Base-by-base conservation (phyloP, 2,888 invertebrate genomes). In the Drosophila leonis region DNA sequence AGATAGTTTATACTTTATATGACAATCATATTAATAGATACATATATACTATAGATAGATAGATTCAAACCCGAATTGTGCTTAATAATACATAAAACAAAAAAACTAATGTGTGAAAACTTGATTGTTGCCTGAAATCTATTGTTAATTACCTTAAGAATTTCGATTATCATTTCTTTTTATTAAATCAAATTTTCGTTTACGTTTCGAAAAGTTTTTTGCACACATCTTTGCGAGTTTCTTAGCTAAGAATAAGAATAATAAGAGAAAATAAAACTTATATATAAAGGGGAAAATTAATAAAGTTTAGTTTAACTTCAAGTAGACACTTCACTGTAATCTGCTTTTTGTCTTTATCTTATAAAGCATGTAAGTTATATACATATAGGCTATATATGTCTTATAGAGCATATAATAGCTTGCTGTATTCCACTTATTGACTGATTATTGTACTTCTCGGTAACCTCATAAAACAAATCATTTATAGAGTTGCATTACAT, bases 101-200 rank as follows among this genome's bases (percentile, higher is more conserved):
- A 48, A 24, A 44, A 12, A 20, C 15, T 29, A 27, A 51, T 33
- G 33, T 51, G 51, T 20, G 51, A 51, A 51, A 33, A 51, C 0
- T 20, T 20, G 20, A 33, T 5, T 13, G 18, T 13, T 13, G 20
- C 5, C 18, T n/a, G 5, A 31, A 33, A 33, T 20, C 13, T 12
- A 18, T 33, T 51, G 51, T 33, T 51, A 51, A 51, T 51, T 51
- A 13, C 13, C 13, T 15, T 13, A 51, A 2, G 33, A 51, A 33
- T 51, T 51, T n/a, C 13, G 33, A 18, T 51, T 20, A 29, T 29
- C 29, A 29, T 33, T 51, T 49, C 7, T 12, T 29, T 48, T 48
- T 6, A 5, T 44, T 48, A 1, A 51, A 20, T 33, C 20, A 20
- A 31, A 49, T 49, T 48, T 48, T 44, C 24, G 44, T 44, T 31